These are phyloP conservation scores for Pelmatolapia mariae DNA, from an alignment of 2,113 vertebrate species.

Conservation along the genomic window DNA sequence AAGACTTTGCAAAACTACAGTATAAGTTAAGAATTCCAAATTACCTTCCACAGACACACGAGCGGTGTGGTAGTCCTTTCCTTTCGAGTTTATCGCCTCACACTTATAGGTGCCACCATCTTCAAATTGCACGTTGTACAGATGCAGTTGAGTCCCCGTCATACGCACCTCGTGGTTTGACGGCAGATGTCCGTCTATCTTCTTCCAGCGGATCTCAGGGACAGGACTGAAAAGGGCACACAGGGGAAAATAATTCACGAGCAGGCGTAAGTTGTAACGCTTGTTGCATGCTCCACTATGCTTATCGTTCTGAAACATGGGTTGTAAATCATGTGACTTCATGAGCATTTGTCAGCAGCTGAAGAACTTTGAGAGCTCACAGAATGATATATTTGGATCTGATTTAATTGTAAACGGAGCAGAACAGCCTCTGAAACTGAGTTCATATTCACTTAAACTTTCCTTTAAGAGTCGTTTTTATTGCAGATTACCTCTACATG, in stretches of 20 bases:
- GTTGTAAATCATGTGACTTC: neutral
- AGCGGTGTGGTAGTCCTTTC: constrained; percentile 85
- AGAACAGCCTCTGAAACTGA: neutral
- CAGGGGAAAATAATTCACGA: neutral
- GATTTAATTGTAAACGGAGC: neutral
- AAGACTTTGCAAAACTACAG: neutral
- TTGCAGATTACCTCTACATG: neutral
- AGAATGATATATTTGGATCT: neutral
- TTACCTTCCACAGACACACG: constrained; percentile 86
- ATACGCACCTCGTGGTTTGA: constrained; percentile 80
- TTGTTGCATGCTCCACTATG: neutral
- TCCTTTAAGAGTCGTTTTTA: neutral
- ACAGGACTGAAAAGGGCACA: constrained; percentile 78
- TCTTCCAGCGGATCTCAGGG: constrained; percentile 89
- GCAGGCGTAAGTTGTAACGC: neutral
- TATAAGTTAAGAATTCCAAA: neutral
- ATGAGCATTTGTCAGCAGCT: neutral
- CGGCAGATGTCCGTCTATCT: constrained; percentile 80
- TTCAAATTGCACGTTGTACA: constrained; percentile 87
- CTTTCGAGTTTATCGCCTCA: constrained; percentile 87
- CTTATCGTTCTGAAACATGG: neutral
- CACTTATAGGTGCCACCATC: constrained; percentile 88
- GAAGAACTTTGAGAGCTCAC: neutral
- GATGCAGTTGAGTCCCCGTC: constrained; percentile 84
- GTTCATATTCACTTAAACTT: neutral